Base-by-base conservation (phyloP, 2,888 invertebrate genomes). In the Calephelis perditalis region DNA sequence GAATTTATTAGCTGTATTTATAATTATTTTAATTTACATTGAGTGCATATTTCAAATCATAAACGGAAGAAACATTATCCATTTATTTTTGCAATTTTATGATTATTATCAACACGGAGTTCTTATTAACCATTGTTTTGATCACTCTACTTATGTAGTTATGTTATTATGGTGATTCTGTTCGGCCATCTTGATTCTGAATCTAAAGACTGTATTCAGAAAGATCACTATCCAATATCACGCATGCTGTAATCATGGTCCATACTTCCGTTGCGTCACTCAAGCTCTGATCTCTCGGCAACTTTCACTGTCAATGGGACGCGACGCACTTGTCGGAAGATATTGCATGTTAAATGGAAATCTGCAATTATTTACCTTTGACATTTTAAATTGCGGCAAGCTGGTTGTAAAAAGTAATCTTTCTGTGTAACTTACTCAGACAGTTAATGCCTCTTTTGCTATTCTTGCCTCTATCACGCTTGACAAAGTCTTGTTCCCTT, bases 251-350 rank as follows among this genome's bases (percentile, higher is more conserved):
- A 55, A 46, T 52, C 57, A 58, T 46, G 60, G 47, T 57, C 11
- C 55, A 55, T 49, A 55, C 57, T 58, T 26, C 61, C 58, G 47
- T 60, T 59, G 49, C 56, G 55, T 58, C 58, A 57, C 37, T 47
- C 49, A 57, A 49, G 58, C 37, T 36, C 57, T 60, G 61, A 55
- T 59, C 59, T 49, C 61, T 36, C 58, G 43, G 52, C 15, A 47
- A 66, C 66, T 66, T 64, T 66, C 65, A 64, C 64, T 66, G 60
- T 61, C 61, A 62, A 47, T 63, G 60, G 54, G 58, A 52, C 47
- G 45, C 52, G 58, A 52, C 47, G 45, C 52, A 56, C 61, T 56
- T 55, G 35, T 55, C 61, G 63, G 61, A 63, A 63, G 37, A 52
- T 36, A 61, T 59, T 45, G 44, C 52, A 47, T 36, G 55, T 9